Percentiles rank a stretch among this genome's conserved stretches.
phyloP scores from a whole-genome alignment of 2,797 vertebrate genomes.

The Xenops minutus region DNA sequence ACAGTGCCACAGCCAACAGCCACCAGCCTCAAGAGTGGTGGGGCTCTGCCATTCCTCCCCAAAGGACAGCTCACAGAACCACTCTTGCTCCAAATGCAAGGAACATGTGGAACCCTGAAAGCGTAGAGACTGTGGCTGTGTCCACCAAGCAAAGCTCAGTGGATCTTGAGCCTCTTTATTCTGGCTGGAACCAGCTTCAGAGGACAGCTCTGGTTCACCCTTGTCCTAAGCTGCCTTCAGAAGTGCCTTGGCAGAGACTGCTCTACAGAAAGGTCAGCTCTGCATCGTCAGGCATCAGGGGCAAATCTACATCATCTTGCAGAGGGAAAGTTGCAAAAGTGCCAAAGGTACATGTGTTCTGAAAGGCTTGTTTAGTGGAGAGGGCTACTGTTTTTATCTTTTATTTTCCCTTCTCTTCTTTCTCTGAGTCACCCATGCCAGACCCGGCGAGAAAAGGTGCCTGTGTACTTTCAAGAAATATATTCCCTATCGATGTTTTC shows the following conservation, averaged over 20 bases:
- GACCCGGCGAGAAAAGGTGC: background rate
- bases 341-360: background rate
- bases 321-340: background rate
- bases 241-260: background rate
- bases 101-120: background rate
- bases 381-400: background rate
- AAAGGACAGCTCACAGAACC: background rate
- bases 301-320: background rate
- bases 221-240: background rate
- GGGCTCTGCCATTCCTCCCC: background rate
- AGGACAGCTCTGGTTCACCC: background rate
- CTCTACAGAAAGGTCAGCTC: background rate
- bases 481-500: background rate
- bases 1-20: rapidly evolving
- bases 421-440: background rate
- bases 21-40: background rate
- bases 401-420: background rate
- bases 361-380: background rate
- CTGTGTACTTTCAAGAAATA: background rate
- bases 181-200: background rate
- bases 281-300: background rate
- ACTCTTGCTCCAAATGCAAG: background rate
- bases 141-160: background rate
- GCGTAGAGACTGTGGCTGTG: background rate
- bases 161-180: rapidly evolving